These are phyloP conservation scores for Oscheius myriophilus DNA, from an alignment of 2,888 invertebrate genomes.

Conservation along the genomic window DNA sequence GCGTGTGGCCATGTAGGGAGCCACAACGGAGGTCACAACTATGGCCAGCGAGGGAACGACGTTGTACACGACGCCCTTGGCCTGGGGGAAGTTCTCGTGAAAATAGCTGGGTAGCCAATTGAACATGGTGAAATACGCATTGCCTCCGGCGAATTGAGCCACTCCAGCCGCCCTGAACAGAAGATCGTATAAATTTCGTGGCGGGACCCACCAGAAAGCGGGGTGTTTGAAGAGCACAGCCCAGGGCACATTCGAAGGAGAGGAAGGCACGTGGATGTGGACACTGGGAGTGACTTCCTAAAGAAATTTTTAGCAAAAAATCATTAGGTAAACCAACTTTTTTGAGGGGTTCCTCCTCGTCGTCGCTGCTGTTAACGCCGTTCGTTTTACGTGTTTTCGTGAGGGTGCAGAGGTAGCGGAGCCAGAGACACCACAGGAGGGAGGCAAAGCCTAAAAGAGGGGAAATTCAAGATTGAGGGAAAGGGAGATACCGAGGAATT, in stretches of 20 bases:
- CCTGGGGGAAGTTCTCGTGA: constrained; percentile 79
- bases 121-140: constrained; percentile 80
- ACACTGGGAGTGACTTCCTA: constrained; percentile 34
- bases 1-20: constrained; percentile 77
- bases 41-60: constrained; percentile 80
- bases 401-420: constrained; percentile 30
- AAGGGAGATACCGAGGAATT: constrained; percentile 75
- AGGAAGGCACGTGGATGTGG: constrained; percentile 22
- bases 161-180: constrained; percentile 78
- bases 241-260: constrained; percentile 76
- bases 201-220: constrained; percentile 12
- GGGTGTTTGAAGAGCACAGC: constrained; percentile 32
- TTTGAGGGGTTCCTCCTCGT: constrained; percentile 39
- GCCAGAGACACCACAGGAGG: constrained; percentile 48
- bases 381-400: constrained; percentile 1
- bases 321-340: constrained; percentile 32
- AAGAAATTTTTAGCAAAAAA: neutral
- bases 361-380: constrained; percentile 29
- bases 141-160: constrained; percentile 81
- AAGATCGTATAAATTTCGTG: neutral
- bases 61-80: constrained; percentile 81
- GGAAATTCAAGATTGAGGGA: neutral
- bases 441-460: constrained; percentile 37
- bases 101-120: constrained; percentile 83
- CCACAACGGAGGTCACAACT: constrained; percentile 78